A percentile compares a stretch with the other conserved stretches of the same genome.
Evolutionary conservation across 1,140 invertebrate species (phyloP).

Genomic region (Melipona quadrifasciata): DNA sequence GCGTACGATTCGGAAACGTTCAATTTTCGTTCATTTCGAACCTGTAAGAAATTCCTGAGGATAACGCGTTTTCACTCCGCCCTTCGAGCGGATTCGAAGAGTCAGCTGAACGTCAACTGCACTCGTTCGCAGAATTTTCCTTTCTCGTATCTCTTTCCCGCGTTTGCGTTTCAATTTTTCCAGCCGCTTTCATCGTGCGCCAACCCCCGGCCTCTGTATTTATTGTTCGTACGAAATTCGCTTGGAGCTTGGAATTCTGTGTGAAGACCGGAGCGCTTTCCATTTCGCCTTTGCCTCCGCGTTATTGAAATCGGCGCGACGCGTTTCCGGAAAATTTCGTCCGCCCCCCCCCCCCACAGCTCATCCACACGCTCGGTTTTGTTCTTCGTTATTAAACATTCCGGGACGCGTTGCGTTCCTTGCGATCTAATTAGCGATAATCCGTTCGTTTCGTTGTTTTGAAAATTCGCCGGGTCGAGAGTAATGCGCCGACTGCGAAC

Average conservation of each 20-base stretch:
- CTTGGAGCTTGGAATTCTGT: conserved; percentile 22
- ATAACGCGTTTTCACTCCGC: background rate
- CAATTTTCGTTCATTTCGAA: no score
- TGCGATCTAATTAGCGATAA: conserved; percentile 25
- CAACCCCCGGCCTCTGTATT: conserved; percentile 50
- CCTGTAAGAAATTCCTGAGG: background rate
- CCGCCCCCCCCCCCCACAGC: background rate
- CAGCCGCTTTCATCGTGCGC: background rate
- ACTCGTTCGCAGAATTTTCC: background rate
- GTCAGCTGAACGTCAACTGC: background rate
- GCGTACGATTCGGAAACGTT: no score
- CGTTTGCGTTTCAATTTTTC: conserved; percentile 6
- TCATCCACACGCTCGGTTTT: conserved; percentile 7
- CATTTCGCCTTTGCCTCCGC: conserved; percentile 47
- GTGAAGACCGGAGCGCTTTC: conserved; percentile 20
- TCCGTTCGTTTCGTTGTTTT: no score
- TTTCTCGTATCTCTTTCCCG: background rate
- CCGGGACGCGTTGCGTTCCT: background rate
- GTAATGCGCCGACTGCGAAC: background rate
- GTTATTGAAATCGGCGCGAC: conserved; percentile 58
- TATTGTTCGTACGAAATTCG: conserved; percentile 66
- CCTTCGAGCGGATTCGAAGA: background rate
- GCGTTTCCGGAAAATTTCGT: conserved; percentile 38
- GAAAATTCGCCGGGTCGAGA: background rate
- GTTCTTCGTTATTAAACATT: conserved; percentile 61